Conservation (phyloP, 2,797 vertebrate genomes). For the Gymnothorax reevesii region DNA sequence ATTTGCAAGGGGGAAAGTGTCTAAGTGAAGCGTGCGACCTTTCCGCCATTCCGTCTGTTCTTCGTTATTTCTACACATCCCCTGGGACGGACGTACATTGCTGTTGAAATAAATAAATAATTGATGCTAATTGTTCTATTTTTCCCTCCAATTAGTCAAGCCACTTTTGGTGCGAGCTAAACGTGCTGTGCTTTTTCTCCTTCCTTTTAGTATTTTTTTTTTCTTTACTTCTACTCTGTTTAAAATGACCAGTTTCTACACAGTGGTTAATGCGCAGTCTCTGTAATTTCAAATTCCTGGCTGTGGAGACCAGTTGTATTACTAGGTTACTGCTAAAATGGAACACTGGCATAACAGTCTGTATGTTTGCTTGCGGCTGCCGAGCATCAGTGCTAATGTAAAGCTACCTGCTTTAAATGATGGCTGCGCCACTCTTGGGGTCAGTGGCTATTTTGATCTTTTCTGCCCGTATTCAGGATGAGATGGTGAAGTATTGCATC, state of each 20-base stretch:
- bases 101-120: constrained; percentile 26
- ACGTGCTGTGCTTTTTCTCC: neutral
- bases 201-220: neutral
- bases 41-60: constrained; percentile 59
- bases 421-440: neutral
- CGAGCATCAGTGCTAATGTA: neutral
- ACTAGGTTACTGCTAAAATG: neutral
- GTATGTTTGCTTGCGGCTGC: neutral
- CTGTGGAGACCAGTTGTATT: neutral
- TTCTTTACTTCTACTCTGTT: neutral
- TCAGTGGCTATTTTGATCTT: neutral
- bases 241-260: neutral
- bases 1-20: constrained; percentile 44
- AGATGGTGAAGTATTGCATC: neutral
- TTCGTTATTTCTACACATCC: constrained; percentile 51
- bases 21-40: constrained; percentile 53
- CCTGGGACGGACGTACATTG: constrained; percentile 51
- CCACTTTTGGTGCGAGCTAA: constrained; percentile 9
- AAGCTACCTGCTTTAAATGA: neutral
- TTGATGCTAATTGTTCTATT: constrained; percentile 11
- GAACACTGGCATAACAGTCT: neutral
- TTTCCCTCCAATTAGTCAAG: constrained; percentile 25
- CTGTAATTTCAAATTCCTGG: neutral
- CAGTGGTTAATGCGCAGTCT: neutral
- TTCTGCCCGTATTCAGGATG: too few relatives aligned